phyloP scores from a whole-genome alignment of 2,797 vertebrate species.

The Potorous gilbertii region DNA sequence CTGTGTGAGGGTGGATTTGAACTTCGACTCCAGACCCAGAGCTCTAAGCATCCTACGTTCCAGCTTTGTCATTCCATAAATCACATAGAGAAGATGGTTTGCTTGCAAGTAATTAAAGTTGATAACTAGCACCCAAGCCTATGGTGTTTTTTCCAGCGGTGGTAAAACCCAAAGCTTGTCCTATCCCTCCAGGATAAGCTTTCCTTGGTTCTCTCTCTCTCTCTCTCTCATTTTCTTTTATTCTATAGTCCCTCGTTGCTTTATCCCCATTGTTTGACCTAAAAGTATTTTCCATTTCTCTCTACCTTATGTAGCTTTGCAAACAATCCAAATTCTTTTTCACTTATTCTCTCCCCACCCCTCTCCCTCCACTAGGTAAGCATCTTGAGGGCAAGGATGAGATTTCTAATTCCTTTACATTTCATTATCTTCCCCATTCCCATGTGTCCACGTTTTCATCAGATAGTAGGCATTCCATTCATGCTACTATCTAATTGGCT shows the following conservation, averaged over 20 bases:
- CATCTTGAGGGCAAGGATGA: not conserved
- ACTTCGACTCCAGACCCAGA: not conserved
- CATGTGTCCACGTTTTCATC: conserved; percentile 18
- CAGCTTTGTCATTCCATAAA: not conserved
- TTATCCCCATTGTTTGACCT: not conserved
- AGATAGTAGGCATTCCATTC: not conserved
- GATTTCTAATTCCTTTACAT: not conserved
- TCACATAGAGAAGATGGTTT: not conserved
- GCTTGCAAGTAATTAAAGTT: not conserved
- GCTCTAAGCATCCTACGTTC: not conserved
- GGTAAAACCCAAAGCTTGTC: not conserved
- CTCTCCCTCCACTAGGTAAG: not conserved
- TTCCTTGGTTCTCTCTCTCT: conserved; percentile 4
- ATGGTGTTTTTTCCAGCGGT: not conserved
- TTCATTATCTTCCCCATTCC: conserved; percentile 12
- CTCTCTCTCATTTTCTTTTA: conserved; percentile 20
- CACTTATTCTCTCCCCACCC: not conserved
- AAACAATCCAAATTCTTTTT: not conserved
- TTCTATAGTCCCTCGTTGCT: not conserved
- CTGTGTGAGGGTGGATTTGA: not conserved
- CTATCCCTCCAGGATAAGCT: not conserved
- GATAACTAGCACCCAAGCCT: not conserved
- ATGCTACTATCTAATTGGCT: not conserved
- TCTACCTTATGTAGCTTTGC: not conserved
- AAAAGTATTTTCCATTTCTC: not conserved